Conservation (phyloP, 2,113 vertebrate genomes). For the Tychaedon coryphoeus region DNA sequence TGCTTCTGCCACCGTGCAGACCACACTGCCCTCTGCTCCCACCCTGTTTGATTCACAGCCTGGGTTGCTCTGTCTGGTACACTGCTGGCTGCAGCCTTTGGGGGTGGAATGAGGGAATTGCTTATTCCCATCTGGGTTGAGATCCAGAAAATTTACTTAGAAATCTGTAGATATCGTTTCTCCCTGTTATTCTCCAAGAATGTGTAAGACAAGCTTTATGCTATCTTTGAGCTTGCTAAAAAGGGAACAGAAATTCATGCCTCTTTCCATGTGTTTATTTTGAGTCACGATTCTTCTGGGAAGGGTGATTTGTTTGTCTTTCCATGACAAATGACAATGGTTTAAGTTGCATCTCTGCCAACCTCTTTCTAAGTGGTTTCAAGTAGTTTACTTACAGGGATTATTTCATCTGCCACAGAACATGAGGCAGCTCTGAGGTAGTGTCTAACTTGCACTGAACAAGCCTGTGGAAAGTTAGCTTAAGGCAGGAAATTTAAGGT, state of each 20-base stretch:
- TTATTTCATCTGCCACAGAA: not conserved
- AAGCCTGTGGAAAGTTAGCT: not conserved
- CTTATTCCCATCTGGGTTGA: not conserved
- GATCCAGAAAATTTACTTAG: not conserved
- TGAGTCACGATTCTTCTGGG: not conserved
- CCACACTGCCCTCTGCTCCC: not conserved
- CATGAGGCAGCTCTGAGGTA: not conserved
- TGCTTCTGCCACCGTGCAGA: not conserved
- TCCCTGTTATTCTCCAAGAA: not conserved
- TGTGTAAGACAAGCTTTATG: not conserved
- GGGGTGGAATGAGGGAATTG: not conserved
- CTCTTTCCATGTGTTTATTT: not conserved
- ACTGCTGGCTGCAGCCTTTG: rapidly evolving
- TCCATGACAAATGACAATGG: not conserved
- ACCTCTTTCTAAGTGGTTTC: not conserved
- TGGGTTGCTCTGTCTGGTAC: not conserved
- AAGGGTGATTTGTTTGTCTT: not conserved
- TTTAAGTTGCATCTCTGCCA: not conserved
- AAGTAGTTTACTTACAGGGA: not conserved
- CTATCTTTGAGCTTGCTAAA: not conserved
- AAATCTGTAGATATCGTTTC: not conserved
- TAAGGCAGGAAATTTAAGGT: not conserved
- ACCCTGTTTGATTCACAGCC: not conserved
- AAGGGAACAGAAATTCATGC: not conserved
- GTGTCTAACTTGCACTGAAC: not conserved